Evolutionary conservation across 1,140 invertebrate genomes (phyloP).

Genomic region (Mya arenaria): DNA sequence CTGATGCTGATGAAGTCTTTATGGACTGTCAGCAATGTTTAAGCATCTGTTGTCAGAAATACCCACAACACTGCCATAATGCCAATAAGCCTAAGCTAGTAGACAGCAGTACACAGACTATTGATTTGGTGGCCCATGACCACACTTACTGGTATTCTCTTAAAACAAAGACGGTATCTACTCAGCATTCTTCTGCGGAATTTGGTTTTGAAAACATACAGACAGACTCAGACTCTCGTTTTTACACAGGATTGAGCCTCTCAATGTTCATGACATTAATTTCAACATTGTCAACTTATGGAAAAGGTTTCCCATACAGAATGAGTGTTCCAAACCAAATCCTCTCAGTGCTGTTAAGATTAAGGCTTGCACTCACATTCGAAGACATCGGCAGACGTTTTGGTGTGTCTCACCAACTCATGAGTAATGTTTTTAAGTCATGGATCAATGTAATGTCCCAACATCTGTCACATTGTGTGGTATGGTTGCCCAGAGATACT

Average conservation of each 20-base stretch:
- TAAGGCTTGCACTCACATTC: constrained; percentile 11
- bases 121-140: constrained; percentile 19
- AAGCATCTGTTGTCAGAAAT: background rate
- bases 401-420: background rate
- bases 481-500: constrained; percentile 47
- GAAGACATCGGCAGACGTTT: constrained; percentile 4
- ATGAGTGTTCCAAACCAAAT: background rate
- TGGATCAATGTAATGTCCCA: constrained; percentile 7
- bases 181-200: constrained; percentile 7
- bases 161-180: background rate
- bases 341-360: background rate
- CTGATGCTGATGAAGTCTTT: too few species aligned
- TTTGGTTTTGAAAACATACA: constrained; percentile 5
- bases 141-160: constrained; percentile 6
- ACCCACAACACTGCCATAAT: background rate
- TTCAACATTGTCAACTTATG: background rate
- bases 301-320: constrained; percentile 17
- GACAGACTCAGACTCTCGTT: constrained; percentile 7
- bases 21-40: constrained; percentile 22
- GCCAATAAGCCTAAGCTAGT: background rate
- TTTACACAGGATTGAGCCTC: constrained; percentile 27
- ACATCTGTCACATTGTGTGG: constrained; percentile 18
- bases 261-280: too few species aligned
- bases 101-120: constrained; percentile 6
- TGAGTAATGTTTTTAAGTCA: background rate